These are phyloP conservation scores for Fabriciana adippe DNA, from an alignment of 2,888 invertebrate species.

Conservation along the genomic window DNA sequence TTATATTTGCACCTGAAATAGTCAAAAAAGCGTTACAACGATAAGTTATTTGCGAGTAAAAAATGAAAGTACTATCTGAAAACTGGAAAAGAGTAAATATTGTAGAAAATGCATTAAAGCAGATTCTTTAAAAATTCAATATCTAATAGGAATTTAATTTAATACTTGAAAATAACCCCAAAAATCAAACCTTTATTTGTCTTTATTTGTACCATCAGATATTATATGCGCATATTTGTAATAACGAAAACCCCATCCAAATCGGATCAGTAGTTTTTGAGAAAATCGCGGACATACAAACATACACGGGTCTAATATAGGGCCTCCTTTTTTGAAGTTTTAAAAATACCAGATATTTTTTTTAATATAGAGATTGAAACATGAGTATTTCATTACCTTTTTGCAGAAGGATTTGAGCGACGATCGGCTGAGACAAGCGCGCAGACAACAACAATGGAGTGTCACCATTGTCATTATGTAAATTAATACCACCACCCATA, in stretches of 20 bases:
- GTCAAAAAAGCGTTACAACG: neutral
- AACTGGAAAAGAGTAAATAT: too few relatives aligned
- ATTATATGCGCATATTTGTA: too few relatives aligned
- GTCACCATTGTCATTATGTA: slow-evolving; percentile 85
- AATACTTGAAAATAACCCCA: neutral
- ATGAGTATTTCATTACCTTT: slow-evolving; percentile 70
- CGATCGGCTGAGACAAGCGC: slow-evolving; percentile 69
- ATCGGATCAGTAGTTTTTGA: too few relatives aligned
- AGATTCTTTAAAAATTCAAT: too few relatives aligned
- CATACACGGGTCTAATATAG: too few relatives aligned
- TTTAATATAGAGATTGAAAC: neutral
- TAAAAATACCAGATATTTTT: neutral
- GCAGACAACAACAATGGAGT: slow-evolving; percentile 86
- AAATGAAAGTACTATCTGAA: too few relatives aligned
- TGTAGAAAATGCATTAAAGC: too few relatives aligned
- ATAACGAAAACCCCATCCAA: too few relatives aligned
- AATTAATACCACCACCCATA: slow-evolving; percentile 83
- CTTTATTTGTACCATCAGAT: too few relatives aligned
- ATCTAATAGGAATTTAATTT: too few relatives aligned
- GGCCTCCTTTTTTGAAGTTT: neutral
- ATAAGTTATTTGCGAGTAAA: neutral
- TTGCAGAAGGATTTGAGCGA: slow-evolving; percentile 77
- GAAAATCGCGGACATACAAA: too few relatives aligned
- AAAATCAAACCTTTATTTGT: too few relatives aligned
- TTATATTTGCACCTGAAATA: slow-evolving; percentile 80